Base-by-base conservation (phyloP, 1,140 invertebrate genomes). In the Caenorhabditis briggsae region DNA sequence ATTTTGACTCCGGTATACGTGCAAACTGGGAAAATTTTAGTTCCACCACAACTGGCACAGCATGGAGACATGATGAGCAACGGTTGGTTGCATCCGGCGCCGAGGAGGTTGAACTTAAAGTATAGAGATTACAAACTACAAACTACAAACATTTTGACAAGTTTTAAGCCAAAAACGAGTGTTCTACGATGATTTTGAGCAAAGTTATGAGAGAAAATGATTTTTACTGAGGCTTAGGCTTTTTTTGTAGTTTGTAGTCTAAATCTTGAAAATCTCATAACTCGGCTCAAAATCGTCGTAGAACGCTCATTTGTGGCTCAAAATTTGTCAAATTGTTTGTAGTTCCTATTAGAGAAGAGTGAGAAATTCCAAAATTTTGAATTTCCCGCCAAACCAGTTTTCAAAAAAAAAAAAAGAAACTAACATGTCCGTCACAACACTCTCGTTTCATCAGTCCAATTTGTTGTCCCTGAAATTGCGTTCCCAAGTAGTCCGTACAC, bases 401-500 rank as follows among this genome's bases (percentile, higher is more conserved):
- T n/a, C n/a, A n/a, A n/a, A n/a, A n/a, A n/a, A n/a, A n/a, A 33
- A 33, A 33, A 33, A 65, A 65, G 46, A 46, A 14, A 74, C 65
- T 20, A 16, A 74, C 65, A n/a, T 74, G 18, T 11, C 16, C 18
- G 46, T 20, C 23, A 48, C 65, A 74, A 18, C 65, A 74, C 33
- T 48, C 33, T 12, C 18, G 46, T 41, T 74, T 43, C 65, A 74
- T 74, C 5, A 48, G 11, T n/a, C 65, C 65, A 74, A 74, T 74
- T 18, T 74, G 33, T 46, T 74, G 41, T 46, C 41, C 65, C 5
- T 46, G 65, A 25, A 74, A 74, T 14, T 74, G 43, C 5, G 65
- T 74, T 8, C 43, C 18, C 18, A 74, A n/a, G 18, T 16, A 74
- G 23, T 74, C 65, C 6, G 20, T 46, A 3, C 33, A 74, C 2